These are phyloP conservation scores for Trichonephila inaurata DNA, from an alignment of 1,140 invertebrate genomes.

Conservation along the genomic window DNA sequence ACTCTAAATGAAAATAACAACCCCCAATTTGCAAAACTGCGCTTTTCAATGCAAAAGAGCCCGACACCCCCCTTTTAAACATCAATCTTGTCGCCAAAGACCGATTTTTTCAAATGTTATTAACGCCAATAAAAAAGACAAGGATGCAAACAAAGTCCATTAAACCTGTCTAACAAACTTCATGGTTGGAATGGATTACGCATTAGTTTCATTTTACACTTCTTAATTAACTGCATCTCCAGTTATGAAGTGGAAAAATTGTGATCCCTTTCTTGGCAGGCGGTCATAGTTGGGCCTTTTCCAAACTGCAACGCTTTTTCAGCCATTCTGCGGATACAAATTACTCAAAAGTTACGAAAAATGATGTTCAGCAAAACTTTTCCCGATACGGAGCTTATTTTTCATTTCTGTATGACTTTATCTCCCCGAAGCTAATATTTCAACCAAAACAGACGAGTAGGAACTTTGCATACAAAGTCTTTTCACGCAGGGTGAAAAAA, in stretches of 20 bases:
- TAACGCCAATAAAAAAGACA: constrained; percentile 38
- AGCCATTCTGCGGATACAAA: neutral
- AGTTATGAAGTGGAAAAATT: constrained; percentile 33
- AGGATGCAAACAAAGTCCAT: constrained; percentile 36
- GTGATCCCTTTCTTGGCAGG: constrained; percentile 5
- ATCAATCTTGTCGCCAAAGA: neutral
- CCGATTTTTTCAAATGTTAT: constrained; percentile 7
- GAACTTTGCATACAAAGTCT: neutral
- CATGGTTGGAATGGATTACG: constrained; percentile 32
- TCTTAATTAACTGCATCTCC: constrained; percentile 41
- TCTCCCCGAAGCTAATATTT: constrained; percentile 11
- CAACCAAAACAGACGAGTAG: neutral
- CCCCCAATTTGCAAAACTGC: neutral
- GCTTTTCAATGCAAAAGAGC: neutral
- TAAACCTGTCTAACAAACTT: constrained; percentile 39
- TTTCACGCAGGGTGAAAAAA: neutral
- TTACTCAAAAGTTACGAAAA: constrained; percentile 41
- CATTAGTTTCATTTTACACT: constrained; percentile 32
- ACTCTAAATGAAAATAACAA: neutral
- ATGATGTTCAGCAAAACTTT: constrained; percentile 48
- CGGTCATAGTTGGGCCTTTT: neutral
- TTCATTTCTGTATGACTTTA: constrained; percentile 37
- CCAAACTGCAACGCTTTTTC: neutral
- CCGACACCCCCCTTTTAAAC: neutral
- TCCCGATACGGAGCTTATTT: constrained; percentile 46